Conservation (phyloP, 1,140 invertebrate species). For the Gryon sp. region DNA sequence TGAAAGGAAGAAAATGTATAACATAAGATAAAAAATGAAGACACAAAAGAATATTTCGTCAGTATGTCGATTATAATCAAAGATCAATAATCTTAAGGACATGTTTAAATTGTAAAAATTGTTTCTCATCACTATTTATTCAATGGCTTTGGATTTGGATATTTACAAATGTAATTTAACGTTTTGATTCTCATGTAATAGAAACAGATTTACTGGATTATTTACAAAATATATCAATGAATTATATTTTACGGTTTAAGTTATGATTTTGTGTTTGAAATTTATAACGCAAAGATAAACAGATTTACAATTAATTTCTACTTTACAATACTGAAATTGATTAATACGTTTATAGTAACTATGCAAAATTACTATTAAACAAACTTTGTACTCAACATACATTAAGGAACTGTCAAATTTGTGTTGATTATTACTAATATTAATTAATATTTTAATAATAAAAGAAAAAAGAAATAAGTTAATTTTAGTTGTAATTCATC, state of each 20-base stretch:
- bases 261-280: not conserved
- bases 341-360: slow-evolving; percentile 1
- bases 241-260: not conserved
- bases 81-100: too few relatives aligned
- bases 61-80: too few relatives aligned
- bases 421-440: not conserved
- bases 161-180: too few relatives aligned
- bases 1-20: too few relatives aligned
- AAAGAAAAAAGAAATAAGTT: not conserved
- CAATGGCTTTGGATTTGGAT: too few relatives aligned
- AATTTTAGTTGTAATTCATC: not conserved
- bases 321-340: slow-evolving; percentile 17
- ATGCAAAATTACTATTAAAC: slow-evolving; percentile 11
- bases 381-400: slow-evolving; percentile 6
- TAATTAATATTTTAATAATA: not conserved
- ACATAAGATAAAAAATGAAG: too few relatives aligned
- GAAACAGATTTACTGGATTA: too few relatives aligned
- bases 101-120: too few relatives aligned
- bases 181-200: too few relatives aligned
- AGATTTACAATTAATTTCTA: slow-evolving; percentile 13
- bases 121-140: too few relatives aligned
- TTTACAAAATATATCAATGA: not conserved
- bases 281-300: not conserved
- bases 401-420: slow-evolving; percentile 29
- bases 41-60: too few relatives aligned